A percentile compares a stretch with the other conserved stretches of the same genome.
These are phyloP conservation scores for Poecilia latipinna DNA, from an alignment of 2,113 vertebrate species.

Conservation along the genomic window DNA sequence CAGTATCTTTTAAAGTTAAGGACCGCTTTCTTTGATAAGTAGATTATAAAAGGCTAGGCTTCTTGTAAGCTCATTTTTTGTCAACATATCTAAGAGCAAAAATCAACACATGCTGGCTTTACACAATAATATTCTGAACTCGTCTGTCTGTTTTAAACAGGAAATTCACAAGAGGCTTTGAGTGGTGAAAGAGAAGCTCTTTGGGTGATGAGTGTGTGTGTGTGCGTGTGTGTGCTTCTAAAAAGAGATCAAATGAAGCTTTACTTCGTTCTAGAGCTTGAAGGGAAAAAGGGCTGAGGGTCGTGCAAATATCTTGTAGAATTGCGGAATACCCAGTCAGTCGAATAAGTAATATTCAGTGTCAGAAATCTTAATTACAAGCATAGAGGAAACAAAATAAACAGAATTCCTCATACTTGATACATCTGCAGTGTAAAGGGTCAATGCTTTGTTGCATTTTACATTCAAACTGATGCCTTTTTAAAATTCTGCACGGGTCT, in stretches of 20 bases:
- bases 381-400: conserved; percentile 52
- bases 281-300: conserved; percentile 30
- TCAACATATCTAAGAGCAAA: conserved; percentile 10
- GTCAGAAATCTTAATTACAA: conserved; percentile 41
- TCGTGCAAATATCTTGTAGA: conserved; percentile 53
- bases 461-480: conserved; percentile 41
- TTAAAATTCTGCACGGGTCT: conserved; percentile 39
- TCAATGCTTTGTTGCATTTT: conserved; percentile 33
- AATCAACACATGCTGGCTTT: conserved; percentile 3
- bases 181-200: conserved; percentile 33
- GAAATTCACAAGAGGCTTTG: conserved; percentile 32
- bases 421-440: conserved; percentile 40
- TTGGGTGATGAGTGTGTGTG: not conserved
- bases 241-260: conserved; percentile 58
- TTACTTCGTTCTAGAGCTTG: conserved; percentile 31
- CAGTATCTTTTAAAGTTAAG: not conserved
- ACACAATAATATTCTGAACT: conserved; percentile 11
- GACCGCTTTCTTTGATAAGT: not conserved
- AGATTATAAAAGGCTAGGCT: not conserved
- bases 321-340: conserved; percentile 51
- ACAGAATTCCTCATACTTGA: conserved; percentile 4
- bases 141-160: conserved; percentile 25
- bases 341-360: conserved; percentile 50
- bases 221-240: too few species aligned
- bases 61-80: not conserved